These are phyloP conservation scores for Andrena fulva DNA, from an alignment of 2,888 invertebrate genomes.

Conservation along the genomic window DNA sequence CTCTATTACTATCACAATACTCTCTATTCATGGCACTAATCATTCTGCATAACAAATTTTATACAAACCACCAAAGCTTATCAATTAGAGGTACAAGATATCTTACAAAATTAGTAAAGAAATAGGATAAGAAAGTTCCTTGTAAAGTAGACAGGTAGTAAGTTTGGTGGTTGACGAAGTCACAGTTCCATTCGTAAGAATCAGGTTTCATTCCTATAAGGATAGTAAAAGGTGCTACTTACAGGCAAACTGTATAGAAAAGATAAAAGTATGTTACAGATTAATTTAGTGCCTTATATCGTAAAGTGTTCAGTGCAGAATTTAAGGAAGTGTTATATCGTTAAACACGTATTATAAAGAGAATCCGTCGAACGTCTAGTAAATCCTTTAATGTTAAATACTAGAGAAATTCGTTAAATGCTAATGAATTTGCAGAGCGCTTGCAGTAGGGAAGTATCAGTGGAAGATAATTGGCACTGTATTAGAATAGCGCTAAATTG, in stretches of 20 bases:
- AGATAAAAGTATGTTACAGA: constrained; percentile 60
- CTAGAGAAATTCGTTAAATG: constrained; percentile 59
- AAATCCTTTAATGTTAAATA: constrained; percentile 47
- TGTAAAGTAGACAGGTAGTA: constrained; percentile 43
- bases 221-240: constrained; percentile 68
- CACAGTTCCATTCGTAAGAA: constrained; percentile 51
- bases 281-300: constrained; percentile 71
- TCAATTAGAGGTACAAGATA: constrained; percentile 55
- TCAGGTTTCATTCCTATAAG: constrained; percentile 69
- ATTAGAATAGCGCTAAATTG: constrained; percentile 69
- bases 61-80: constrained; percentile 75
- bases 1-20: constrained; percentile 78
- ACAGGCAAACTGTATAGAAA: constrained; percentile 59
- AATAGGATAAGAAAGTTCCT: constrained; percentile 26
- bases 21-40: constrained; percentile 75
- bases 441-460: constrained; percentile 79
- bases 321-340: constrained; percentile 64
- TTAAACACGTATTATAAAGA: constrained; percentile 54
- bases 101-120: constrained; percentile 29
- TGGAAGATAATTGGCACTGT: constrained; percentile 73
- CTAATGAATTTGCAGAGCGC: constrained; percentile 74
- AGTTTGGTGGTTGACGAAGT: constrained; percentile 71
- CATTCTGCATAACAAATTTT: constrained; percentile 71
- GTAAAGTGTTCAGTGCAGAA: constrained; percentile 69
- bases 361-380: constrained; percentile 50